Conservation (phyloP, 2,888 invertebrate genomes). For the Cryptocephalus primarius region DNA sequence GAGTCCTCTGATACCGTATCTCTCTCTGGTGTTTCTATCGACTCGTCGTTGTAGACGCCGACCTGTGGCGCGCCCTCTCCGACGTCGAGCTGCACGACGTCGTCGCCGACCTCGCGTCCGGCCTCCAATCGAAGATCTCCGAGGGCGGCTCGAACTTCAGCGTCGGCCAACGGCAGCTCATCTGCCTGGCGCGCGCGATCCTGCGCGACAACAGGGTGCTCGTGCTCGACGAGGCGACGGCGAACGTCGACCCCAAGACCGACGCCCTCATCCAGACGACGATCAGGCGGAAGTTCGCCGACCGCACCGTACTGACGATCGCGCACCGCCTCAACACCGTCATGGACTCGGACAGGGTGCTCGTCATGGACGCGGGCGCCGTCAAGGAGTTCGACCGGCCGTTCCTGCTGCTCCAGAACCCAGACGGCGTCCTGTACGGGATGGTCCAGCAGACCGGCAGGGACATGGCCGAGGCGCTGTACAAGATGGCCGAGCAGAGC, state of each 20-base stretch:
- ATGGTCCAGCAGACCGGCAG: slow-evolving; percentile 64
- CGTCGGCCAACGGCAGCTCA: slow-evolving; percentile 51
- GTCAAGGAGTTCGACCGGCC: slow-evolving; percentile 72
- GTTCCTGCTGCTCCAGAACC: slow-evolving; percentile 45
- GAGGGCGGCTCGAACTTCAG: slow-evolving; percentile 46
- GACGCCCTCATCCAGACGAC: slow-evolving; percentile 67
- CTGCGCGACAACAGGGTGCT: slow-evolving; percentile 34
- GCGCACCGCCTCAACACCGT: slow-evolving; percentile 77
- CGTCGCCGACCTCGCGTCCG: slow-evolving; percentile 36
- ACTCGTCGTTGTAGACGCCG: slow-evolving; percentile 40
- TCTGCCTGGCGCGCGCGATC: slow-evolving; percentile 58
- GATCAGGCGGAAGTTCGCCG: slow-evolving; percentile 60
- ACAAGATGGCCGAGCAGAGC: slow-evolving; percentile 43
- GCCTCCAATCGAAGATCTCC: slow-evolving; percentile 39
- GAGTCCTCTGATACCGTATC: no score
- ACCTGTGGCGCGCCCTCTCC: slow-evolving; percentile 70
- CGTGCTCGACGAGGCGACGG: slow-evolving; percentile 60
- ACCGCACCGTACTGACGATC: slow-evolving; percentile 72
- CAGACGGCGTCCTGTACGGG: slow-evolving; percentile 43
- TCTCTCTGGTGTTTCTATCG: not conserved
- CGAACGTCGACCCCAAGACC: slow-evolving; percentile 70
- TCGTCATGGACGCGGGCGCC: slow-evolving; percentile 70
- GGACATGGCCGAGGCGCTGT: slow-evolving; percentile 52
- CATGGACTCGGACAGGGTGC: slow-evolving; percentile 69
- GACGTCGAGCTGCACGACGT: slow-evolving; percentile 67